Evolutionary conservation across 23 tunicate genomes (phyloP).

Genomic region (Oikopleura vanhoeffeni): DNA sequence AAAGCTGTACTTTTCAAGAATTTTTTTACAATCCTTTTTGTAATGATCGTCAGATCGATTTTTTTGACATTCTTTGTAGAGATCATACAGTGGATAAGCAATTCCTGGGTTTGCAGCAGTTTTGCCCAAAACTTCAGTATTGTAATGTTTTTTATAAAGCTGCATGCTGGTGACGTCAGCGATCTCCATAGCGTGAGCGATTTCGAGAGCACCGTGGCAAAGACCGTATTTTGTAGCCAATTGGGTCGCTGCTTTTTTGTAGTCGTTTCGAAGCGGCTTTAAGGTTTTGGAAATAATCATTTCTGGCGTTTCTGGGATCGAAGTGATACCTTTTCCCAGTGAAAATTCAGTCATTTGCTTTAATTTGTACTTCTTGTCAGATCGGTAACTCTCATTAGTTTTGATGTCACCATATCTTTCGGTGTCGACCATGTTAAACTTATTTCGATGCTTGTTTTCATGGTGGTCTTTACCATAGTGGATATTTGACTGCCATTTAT

Average conservation of each 20-base stretch:
- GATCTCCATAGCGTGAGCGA: conserved; percentile 2
- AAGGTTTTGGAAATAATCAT: conserved; percentile 47
- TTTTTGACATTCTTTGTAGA: conserved; percentile 22
- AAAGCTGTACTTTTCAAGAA: neutral
- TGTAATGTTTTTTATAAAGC: conserved; percentile 45
- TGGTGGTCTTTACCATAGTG: conserved; percentile 29
- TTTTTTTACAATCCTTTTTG: neutral
- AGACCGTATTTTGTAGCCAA: neutral
- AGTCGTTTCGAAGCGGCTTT: conserved; percentile 33
- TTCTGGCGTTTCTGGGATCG: conserved; percentile 57
- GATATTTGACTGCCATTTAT: conserved; percentile 23
- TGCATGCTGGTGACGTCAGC: neutral
- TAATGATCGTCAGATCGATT: neutral
- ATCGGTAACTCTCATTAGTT: conserved; percentile 20
- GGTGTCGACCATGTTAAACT: conserved; percentile 37
- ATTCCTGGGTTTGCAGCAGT: conserved; percentile 42
- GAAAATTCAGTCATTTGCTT: neutral
- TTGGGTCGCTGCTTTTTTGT: neutral
- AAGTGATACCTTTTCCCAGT: conserved; percentile 25
- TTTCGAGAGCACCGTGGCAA: neutral
- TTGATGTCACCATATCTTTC: conserved; percentile 24
- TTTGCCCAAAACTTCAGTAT: conserved; percentile 36
- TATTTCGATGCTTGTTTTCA: conserved; percentile 26
- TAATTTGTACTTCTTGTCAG: conserved; percentile 18
- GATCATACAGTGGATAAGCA: conserved; percentile 67